Evolutionary conservation across 2,113 vertebrate genomes (phyloP).

Genomic region (Tapirus terrestris): DNA sequence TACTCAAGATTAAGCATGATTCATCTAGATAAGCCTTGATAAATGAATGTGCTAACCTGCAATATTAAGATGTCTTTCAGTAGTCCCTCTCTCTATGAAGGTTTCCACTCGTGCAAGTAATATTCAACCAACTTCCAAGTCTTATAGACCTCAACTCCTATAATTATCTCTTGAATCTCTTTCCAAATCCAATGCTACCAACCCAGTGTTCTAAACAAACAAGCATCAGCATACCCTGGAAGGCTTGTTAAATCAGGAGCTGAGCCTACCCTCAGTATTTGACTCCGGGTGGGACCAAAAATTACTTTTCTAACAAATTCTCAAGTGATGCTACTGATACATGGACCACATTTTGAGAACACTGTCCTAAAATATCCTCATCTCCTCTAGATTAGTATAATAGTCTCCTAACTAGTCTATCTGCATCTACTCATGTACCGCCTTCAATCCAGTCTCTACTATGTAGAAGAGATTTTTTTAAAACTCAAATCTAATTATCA

Average conservation of each 20-base stretch:
- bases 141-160: not conserved
- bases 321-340: not conserved
- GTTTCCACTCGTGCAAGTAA: not conserved
- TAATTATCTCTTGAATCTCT: not conserved
- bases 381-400: not conserved
- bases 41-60: not conserved
- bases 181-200: slow-evolving; percentile 1
- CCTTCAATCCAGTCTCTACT: not conserved
- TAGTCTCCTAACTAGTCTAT: not conserved
- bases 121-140: not conserved
- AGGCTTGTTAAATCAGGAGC: not conserved
- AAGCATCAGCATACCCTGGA: not conserved
- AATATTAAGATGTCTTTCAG: not conserved
- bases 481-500: not conserved
- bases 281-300: not conserved
- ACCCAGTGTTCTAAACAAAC: not conserved
- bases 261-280: not conserved
- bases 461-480: not conserved
- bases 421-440: not conserved
- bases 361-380: not conserved
- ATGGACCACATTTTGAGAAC: not conserved
- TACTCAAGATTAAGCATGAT: not conserved
- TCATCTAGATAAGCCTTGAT: not conserved
- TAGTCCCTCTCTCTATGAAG: not conserved
- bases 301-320: slow-evolving; percentile 30